Percentiles rank a stretch among this genome's conserved stretches.
phyloP scores from a whole-genome alignment of 2,797 vertebrate species.

The Anguilla marmorata region DNA sequence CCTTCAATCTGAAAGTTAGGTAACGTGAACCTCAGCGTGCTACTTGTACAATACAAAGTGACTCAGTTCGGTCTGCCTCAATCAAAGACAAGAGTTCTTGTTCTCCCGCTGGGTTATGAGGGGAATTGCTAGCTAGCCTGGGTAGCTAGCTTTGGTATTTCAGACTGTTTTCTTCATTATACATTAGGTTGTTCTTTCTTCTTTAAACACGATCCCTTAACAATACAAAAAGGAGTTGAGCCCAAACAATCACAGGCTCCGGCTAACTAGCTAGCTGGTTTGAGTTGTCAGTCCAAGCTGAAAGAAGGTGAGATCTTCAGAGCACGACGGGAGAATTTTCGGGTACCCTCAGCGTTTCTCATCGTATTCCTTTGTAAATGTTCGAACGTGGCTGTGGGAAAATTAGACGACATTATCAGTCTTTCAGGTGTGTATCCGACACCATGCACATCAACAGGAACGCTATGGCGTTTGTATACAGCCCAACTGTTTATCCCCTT shows the following conservation, averaged over 20 bases:
- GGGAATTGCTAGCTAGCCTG: not conserved
- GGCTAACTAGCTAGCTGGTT: not conserved
- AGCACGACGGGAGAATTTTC: constrained; percentile 22
- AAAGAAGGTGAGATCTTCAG: constrained; percentile 7
- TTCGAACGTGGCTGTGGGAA: not conserved
- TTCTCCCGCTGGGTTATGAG: not conserved
- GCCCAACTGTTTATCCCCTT: not conserved
- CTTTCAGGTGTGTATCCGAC: not conserved
- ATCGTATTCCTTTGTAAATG: constrained; percentile 22
- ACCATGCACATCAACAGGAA: not conserved
- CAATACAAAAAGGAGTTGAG: not conserved
- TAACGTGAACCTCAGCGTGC: not conserved
- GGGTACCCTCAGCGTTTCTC: constrained; percentile 19
- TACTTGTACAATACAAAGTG: not conserved
- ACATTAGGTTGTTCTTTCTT: not conserved
- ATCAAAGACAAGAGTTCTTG: not conserved
- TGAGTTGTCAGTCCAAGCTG: not conserved
- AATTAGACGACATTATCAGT: constrained; percentile 5
- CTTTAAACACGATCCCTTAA: not conserved
- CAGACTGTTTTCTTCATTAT: constrained; percentile 16
- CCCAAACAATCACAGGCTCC: not conserved
- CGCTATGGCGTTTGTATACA: not conserved
- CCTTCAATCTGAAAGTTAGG: not conserved
- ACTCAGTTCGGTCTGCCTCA: not conserved
- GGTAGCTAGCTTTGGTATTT: constrained; percentile 24